Conservation (phyloP, 2,797 vertebrate species). For the Huso huso region DNA sequence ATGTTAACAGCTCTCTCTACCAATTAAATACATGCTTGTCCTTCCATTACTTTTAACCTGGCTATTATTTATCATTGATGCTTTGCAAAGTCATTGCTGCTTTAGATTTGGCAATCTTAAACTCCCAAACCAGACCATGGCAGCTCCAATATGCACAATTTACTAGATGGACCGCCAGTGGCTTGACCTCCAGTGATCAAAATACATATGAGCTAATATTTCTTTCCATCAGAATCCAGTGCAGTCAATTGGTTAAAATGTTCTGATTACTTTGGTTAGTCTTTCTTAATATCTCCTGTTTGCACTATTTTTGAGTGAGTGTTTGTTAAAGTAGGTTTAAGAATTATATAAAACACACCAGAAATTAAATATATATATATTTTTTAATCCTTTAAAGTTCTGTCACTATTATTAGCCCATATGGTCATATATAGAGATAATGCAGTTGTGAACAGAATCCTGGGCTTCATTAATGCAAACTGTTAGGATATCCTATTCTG, state of each 20-base stretch:
- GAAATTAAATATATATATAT: too few species aligned
- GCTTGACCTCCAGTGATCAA: not conserved
- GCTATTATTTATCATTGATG: conserved; percentile 4
- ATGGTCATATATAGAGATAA: not conserved
- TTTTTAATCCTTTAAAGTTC: too few species aligned
- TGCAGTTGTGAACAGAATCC: not conserved
- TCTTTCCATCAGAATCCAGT: not conserved
- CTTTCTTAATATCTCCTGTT: too few species aligned
- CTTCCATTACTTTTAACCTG: conserved; percentile 4
- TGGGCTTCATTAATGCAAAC: not conserved
- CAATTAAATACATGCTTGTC: conserved; percentile 3
- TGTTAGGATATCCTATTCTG: conserved; percentile 8
- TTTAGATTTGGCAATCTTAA: not conserved
- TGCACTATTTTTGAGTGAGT: too few species aligned
- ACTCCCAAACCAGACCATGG: not conserved
- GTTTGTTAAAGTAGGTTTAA: too few species aligned
- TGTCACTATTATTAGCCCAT: too few species aligned
- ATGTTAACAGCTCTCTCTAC: conserved; percentile 8
- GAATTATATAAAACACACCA: too few species aligned
- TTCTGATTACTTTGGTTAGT: too few species aligned
- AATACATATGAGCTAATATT: not conserved
- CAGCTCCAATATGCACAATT: conserved; percentile 7
- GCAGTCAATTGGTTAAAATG: not conserved
- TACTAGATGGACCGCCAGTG: not conserved
- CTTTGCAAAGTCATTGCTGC: not conserved